Base-by-base conservation (phyloP, 2,888 invertebrate genomes). In the Cerceris rybyensis region DNA sequence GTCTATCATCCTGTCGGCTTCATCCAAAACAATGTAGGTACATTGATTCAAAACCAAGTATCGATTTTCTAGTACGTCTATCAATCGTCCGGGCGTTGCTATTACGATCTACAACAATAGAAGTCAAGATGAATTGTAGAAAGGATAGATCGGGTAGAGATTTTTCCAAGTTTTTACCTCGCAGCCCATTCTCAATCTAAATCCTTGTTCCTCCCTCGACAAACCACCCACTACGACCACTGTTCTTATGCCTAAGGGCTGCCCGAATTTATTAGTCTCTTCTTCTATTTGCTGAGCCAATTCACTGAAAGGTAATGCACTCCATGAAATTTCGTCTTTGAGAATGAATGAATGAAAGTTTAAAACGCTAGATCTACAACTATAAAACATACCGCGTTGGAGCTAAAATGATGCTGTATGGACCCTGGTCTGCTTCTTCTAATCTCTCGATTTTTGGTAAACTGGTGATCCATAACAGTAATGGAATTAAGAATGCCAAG, bases 1-100 rank as follows among this genome's bases (percentile, higher is more conserved):
- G 94, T 99, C 99, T 93, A 99, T 98, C 99, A 99, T 99, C 90
- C 99, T 96, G 94, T 99, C 99, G 46, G 99, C 99, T 94, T 98
- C 97, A 89, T 98, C 98, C 67, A 98, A 94, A 6, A 98, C 99
- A 76, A 99, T 98, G 92, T 99, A 99, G 0, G 99, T 99, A 93
- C 99, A 99, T 90, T 99, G 98, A 92, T 97, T 98, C 14, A 99
- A 93, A 8, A 99, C 99, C 82, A 99, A 94, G 92, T 99, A 99
- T 75, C 99, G 95, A 93, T 99, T 99, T 93, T 99, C 99, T 78
- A 99, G 93, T 0, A 99, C 99, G 93, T 99, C 99, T 81, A 99
- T 98, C 58, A 99, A 95, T 95, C 99, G 98, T 94, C 99, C 99
- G 6, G 99, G 99, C 0, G 99, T 99, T 1, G 99, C 99, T 88